Evolutionary conservation across 1,140 invertebrate species (phyloP).

Genomic region (Bombus breviceps): DNA sequence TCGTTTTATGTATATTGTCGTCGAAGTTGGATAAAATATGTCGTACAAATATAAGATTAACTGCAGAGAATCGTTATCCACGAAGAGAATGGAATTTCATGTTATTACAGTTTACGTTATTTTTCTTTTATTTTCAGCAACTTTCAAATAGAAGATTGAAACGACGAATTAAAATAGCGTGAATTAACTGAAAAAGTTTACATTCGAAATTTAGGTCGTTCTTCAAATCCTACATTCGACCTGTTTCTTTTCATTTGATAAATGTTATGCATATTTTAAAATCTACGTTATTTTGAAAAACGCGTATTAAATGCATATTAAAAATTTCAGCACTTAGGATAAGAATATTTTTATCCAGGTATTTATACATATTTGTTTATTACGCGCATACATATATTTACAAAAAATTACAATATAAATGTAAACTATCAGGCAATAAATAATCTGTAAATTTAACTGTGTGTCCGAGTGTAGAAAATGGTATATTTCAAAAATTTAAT

Average conservation of each 20-base stretch:
- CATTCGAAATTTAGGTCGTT: conserved; percentile 22
- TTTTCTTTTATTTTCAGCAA: neutral
- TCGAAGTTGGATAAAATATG: no score
- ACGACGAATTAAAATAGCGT: conserved; percentile 41
- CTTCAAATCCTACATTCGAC: conserved; percentile 8
- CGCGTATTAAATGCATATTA: no score
- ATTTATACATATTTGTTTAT: no score
- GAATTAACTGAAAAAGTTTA: conserved; percentile 50
- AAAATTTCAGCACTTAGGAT: no score
- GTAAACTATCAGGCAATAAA: no score
- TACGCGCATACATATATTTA: no score
- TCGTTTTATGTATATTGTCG: no score
- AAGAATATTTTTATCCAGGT: no score
- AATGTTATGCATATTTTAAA: neutral
- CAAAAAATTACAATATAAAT: no score
- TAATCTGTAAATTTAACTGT: no score
- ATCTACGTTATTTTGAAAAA: neutral
- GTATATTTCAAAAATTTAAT: neutral
- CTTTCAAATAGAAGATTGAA: conserved; percentile 9
- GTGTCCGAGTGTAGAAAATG: neutral
- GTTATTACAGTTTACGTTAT: conserved; percentile 18
- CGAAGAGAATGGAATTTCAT: neutral
- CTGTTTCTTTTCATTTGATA: neutral
- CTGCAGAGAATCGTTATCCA: neutral
- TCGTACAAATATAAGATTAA: no score